A percentile compares a stretch with the other conserved stretches of the same genome.
phyloP scores from a whole-genome alignment of 2,888 invertebrate species.

The Callinectes sapidus region DNA sequence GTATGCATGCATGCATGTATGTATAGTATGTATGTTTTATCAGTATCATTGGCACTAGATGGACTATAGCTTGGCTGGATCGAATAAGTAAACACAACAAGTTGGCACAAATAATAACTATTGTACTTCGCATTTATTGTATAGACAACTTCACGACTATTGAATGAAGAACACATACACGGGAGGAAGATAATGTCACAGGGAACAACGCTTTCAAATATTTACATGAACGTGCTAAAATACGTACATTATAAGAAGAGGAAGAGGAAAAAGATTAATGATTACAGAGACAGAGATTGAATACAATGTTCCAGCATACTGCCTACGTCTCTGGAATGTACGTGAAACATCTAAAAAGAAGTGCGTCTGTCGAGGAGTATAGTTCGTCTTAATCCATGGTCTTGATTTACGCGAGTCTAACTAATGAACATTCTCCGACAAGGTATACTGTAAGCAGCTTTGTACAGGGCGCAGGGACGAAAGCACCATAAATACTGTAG shows the following conservation, averaged over 20 bases:
- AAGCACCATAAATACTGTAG: constrained; percentile 19
- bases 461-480: neutral
- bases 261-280: neutral
- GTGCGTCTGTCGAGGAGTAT: neutral
- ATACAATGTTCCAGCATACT: constrained; percentile 33
- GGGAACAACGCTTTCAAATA: constrained; percentile 13
- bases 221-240: constrained; percentile 22
- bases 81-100: neutral
- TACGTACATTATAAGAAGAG: neutral
- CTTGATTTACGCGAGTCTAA: neutral
- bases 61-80: too few relatives aligned
- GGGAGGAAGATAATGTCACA: neutral
- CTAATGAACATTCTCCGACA: neutral
- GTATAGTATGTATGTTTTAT: neutral
- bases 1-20: neutral
- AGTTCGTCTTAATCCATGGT: neutral
- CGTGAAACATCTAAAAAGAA: neutral
- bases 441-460: constrained; percentile 6
- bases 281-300: neutral
- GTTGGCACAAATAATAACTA: neutral
- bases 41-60: too few relatives aligned
- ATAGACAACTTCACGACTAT: constrained; percentile 20
- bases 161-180: neutral
- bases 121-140: constrained; percentile 11
- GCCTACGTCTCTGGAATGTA: constrained; percentile 31